Evolutionary conservation across 2,888 invertebrate species (phyloP).

Genomic region (Leucania comma): DNA sequence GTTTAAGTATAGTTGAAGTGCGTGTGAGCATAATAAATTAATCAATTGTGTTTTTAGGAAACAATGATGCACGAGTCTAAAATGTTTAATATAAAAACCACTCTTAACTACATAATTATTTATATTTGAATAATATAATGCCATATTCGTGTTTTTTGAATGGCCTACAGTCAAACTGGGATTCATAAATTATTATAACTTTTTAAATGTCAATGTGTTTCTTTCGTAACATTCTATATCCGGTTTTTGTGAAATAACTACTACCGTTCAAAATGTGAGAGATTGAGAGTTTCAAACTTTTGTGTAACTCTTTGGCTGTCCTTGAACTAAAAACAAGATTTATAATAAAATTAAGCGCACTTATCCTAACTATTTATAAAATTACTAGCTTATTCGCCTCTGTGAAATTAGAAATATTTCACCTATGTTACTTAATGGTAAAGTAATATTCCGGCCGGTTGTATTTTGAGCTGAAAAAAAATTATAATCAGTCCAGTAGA

Average conservation of each 20-base stretch:
- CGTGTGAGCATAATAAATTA: constrained; percentile 12
- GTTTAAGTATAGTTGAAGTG: constrained; percentile 4
- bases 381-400: not conserved
- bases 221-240: constrained; percentile 43
- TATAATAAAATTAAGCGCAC: not conserved
- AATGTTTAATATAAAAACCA: constrained; percentile 1
- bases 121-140: constrained; percentile 17
- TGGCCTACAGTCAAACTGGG: constrained; percentile 13
- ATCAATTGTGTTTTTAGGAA: constrained; percentile 10
- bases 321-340: constrained; percentile 19
- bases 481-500: no score
- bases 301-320: constrained; percentile 1
- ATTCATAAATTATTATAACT: constrained; percentile 36
- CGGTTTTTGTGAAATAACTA: constrained; percentile 20
- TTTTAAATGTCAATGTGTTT: constrained; percentile 52
- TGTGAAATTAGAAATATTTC: no score
- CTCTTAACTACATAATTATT: constrained; percentile 21
- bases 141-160: constrained; percentile 20
- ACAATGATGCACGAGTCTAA: constrained; percentile 1
- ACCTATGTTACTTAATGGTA: no score
- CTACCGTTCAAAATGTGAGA: constrained; percentile 34
- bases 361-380: not conserved
- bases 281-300: not conserved
- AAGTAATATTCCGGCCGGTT: no score
- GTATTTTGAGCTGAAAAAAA: no score